Conservation (phyloP, 2,113 vertebrate species). For the Eretmochelys imbricata region DNA sequence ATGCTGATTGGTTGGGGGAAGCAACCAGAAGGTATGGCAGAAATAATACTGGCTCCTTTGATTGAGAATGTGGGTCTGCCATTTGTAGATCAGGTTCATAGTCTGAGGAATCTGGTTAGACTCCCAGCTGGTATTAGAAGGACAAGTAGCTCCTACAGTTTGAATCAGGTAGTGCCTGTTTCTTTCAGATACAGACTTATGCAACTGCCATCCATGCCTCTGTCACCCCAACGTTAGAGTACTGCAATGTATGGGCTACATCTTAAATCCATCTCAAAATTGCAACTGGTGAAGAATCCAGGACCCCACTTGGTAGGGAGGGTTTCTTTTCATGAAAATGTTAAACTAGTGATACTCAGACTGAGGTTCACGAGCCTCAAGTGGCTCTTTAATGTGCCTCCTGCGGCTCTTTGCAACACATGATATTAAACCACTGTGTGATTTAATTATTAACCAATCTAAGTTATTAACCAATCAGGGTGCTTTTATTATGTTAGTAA, state of each 20-base stretch:
- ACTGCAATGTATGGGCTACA: background rate
- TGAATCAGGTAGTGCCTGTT: background rate
- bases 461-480: too few relatives aligned
- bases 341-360: background rate
- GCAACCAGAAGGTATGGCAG: background rate
- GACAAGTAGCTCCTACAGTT: background rate
- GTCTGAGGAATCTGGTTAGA: background rate
- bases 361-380: background rate
- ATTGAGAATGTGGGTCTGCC: fast-evolving
- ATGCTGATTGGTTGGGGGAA: background rate
- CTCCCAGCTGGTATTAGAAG: background rate
- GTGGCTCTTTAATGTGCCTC: background rate
- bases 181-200: background rate
- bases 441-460: background rate
- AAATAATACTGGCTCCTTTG: fast-evolving
- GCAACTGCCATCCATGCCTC: background rate
- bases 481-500: background rate
- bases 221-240: background rate
- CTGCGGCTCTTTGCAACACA: background rate
- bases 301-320: background rate
- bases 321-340: background rate
- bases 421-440: background rate
- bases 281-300: background rate
- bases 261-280: fast-evolving
- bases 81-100: background rate